Evolutionary conservation across 2,888 invertebrate genomes (phyloP).

Genomic region (Dasysyrphus tricinctus): DNA sequence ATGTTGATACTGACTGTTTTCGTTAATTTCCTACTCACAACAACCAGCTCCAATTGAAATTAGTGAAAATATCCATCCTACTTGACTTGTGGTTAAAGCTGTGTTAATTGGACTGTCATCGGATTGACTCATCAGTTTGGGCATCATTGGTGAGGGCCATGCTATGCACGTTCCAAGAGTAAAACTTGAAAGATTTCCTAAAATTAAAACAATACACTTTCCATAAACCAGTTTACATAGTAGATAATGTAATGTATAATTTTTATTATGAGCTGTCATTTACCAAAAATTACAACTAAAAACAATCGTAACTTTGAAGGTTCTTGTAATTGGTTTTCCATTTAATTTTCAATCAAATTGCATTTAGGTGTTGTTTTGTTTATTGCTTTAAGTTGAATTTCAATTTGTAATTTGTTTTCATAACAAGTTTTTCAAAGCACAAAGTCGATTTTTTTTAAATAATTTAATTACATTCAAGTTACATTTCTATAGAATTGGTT

Average conservation of each 20-base stretch:
- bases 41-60: constrained; percentile 88
- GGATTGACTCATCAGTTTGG: constrained; percentile 84
- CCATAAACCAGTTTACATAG: too few species aligned
- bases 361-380: neutral
- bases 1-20: too few species aligned
- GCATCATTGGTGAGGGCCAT: constrained; percentile 90
- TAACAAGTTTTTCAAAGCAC: neutral
- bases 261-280: neutral
- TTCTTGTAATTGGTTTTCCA: neutral
- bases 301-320: constrained; percentile 44
- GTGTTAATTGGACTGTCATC: constrained; percentile 83
- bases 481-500: neutral
- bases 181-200: constrained; percentile 46
- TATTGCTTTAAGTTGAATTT: neutral
- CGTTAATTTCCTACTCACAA: constrained; percentile 82
- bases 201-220: too few species aligned
- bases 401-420: neutral
- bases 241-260: too few species aligned
- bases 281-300: constrained; percentile 45
- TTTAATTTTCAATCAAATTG: neutral
- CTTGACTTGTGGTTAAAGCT: constrained; percentile 84
- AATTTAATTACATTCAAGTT: too few species aligned
- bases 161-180: constrained; percentile 87
- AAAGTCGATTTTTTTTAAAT: neutral
- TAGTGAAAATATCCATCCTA: constrained; percentile 90